Conservation (phyloP, 1,140 invertebrate species). For the Drosophila parabipectinata region DNA sequence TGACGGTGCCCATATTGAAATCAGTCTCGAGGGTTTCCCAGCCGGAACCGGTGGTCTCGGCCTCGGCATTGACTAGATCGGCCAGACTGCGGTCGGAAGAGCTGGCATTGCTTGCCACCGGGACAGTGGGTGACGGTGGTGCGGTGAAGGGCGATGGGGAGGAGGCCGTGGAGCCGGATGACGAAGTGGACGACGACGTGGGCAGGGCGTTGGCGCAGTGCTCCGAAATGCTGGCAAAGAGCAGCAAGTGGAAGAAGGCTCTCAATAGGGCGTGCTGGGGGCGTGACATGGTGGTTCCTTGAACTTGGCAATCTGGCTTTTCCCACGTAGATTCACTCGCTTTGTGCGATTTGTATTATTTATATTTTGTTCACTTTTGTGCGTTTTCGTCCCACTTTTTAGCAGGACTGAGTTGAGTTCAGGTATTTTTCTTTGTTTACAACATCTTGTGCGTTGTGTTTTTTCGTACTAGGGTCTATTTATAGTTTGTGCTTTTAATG, state of each 20-base stretch:
- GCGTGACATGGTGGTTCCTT: slow-evolving; percentile 57
- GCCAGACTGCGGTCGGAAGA: slow-evolving; percentile 34
- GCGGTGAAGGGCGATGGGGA: slow-evolving; percentile 43
- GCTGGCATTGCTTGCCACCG: slow-evolving; percentile 17
- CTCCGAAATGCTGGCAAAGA: slow-evolving; percentile 61
- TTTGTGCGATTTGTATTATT: slow-evolving; percentile 42
- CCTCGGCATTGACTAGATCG: slow-evolving; percentile 66
- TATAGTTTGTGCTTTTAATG: slow-evolving; percentile 33
- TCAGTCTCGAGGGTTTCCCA: slow-evolving; percentile 78
- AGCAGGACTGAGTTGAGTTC: slow-evolving; percentile 33
- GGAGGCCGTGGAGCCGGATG: slow-evolving; percentile 26
- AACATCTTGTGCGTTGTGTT: slow-evolving; percentile 69
- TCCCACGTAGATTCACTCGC: slow-evolving; percentile 15
- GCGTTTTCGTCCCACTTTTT: slow-evolving; percentile 62
- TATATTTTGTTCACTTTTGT: slow-evolving; percentile 28
- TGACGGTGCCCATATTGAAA: slow-evolving; percentile 39
- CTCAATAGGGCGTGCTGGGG: slow-evolving; percentile 55
- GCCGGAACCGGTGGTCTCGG: slow-evolving; percentile 50
- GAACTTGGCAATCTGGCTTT: slow-evolving; percentile 9
- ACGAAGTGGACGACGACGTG: slow-evolving; percentile 22
- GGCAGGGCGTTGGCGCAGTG: slow-evolving; percentile 59
- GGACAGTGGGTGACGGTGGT: slow-evolving; percentile 9
- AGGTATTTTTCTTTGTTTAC: slow-evolving; percentile 33
- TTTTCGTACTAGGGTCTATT: background rate
- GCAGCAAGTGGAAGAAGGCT: slow-evolving; percentile 59